Percentiles rank a stretch among this genome's conserved stretches.
These are phyloP conservation scores for Labrus mixtus DNA, from an alignment of 2,113 vertebrate genomes.

Conservation along the genomic window DNA sequence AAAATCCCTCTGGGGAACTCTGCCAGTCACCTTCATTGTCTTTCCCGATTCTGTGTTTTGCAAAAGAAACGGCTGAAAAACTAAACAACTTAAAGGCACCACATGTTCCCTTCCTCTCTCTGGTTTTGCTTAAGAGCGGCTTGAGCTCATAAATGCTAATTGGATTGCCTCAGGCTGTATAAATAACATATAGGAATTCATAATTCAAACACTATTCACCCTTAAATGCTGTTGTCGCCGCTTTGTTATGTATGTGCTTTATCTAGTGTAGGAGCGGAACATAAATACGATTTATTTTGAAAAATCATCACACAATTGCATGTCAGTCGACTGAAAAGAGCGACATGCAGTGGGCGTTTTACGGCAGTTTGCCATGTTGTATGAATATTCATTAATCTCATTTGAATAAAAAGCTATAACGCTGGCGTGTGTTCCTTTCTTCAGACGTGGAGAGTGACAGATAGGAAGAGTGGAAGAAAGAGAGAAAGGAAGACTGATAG, in stretches of 20 bases:
- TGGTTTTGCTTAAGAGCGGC: conserved; percentile 5
- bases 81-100: conserved; percentile 37
- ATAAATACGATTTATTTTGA: conserved; percentile 37
- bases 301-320: conserved; percentile 26
- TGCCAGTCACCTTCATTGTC: conserved; percentile 76
- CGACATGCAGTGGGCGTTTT: conserved; percentile 56
- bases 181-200: conserved; percentile 60
- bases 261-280: conserved; percentile 15
- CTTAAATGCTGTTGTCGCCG: conserved; percentile 49
- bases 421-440: conserved; percentile 51
- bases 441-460: conserved; percentile 54
- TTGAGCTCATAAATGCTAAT: conserved; percentile 57
- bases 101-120: conserved; percentile 21
- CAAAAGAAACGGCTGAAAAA: conserved; percentile 41
- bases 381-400: conserved; percentile 78
- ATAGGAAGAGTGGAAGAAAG: conserved; percentile 76
- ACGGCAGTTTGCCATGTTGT: conserved; percentile 55
- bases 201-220: conserved; percentile 47
- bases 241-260: conserved; percentile 49
- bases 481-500: conserved; percentile 31
- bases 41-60: conserved; percentile 60
- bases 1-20: conserved; percentile 67
- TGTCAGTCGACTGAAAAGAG: conserved; percentile 40
- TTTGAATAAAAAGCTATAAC: conserved; percentile 64
- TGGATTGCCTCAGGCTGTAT: conserved; percentile 55